Evolutionary conservation across 2,113 vertebrate species (phyloP), one percentile per base, ranked within the genome.

Genomic region (Felis chaus): DNA sequence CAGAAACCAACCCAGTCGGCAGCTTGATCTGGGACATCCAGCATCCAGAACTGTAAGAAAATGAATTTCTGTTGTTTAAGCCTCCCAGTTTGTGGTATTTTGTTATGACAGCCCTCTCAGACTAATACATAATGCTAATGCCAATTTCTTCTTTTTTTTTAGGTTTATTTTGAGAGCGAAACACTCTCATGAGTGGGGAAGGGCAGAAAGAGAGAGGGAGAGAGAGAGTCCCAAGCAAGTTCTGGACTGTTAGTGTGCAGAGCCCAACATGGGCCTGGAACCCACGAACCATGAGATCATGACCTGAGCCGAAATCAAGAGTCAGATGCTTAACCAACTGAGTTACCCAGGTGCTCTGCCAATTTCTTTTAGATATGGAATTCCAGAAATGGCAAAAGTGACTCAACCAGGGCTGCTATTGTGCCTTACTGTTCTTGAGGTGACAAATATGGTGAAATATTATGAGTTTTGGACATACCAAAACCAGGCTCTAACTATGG

Each of bases 91-190:
- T 79, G 4, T 71, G 41, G 1, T 45, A 18, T 53, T 61, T 36
- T 36, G 33, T 82, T 31, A 31, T 3, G 31, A 63, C 0, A 61
- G 7, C 9, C 36, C 4, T 12, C 4, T 0, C 1, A 71, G 7
- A 41, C 4, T 41, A 68, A 10, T 21, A 50, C 4, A 63, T 14
- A 33, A 33, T 27, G 3, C 5, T 74, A 53, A 86, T 27, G 27
- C 10, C 21, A 66, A 29, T 83, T 94, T 68, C 7, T 69, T 83
- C 45, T 61, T 61, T 61, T 61, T 61, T 61, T 61, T 9, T 23
- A 61, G 5, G 57, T 61, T 61, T 61, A 61, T 25, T 61, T 61
- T 61, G 57, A 61, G 57, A 61, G 57, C 0, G 57, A 61, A 61
- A 61, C 57, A 25, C 21, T 8, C 57, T 23, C 23, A 21, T 61